These are phyloP conservation scores for Pelvicachromis taeniatus DNA, from an alignment of 2,113 vertebrate species.

Conservation along the genomic window DNA sequence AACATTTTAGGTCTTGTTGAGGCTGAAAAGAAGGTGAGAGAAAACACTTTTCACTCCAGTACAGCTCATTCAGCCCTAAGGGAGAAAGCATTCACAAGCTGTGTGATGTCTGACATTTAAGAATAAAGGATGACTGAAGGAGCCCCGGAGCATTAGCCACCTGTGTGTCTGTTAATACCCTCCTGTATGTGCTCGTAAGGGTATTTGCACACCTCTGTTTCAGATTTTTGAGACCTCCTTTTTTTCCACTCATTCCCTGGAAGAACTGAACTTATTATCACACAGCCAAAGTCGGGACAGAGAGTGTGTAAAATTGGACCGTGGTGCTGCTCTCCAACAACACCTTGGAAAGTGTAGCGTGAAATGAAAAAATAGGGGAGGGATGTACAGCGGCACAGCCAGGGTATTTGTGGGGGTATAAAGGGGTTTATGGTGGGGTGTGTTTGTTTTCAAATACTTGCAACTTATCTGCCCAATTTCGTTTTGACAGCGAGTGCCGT, in stretches of 20 bases:
- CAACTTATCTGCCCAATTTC: conserved; percentile 54
- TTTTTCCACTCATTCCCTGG: background rate
- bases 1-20: conserved; percentile 25
- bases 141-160: conserved; percentile 13
- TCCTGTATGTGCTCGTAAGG: background rate
- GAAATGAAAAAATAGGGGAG: conserved; percentile 41
- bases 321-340: conserved; percentile 1
- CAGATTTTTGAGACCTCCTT: background rate
- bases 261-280: conserved; percentile 41
- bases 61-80: background rate
- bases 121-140: background rate
- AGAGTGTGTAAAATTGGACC: conserved; percentile 32
- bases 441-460: conserved; percentile 24
- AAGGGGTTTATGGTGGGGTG: conserved; percentile 17
- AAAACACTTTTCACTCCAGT: background rate
- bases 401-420: conserved; percentile 1
- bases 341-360: conserved; percentile 47
- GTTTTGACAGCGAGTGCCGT: conserved; percentile 24
- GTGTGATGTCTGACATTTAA: conserved; percentile 21
- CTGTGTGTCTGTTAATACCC: background rate
- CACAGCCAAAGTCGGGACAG: conserved; percentile 1
- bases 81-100: background rate
- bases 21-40: conserved; percentile 9
- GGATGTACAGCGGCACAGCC: background rate
- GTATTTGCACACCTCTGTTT: background rate